Conservation (phyloP, 2,113 vertebrate species). For the Euleptes europaea region DNA sequence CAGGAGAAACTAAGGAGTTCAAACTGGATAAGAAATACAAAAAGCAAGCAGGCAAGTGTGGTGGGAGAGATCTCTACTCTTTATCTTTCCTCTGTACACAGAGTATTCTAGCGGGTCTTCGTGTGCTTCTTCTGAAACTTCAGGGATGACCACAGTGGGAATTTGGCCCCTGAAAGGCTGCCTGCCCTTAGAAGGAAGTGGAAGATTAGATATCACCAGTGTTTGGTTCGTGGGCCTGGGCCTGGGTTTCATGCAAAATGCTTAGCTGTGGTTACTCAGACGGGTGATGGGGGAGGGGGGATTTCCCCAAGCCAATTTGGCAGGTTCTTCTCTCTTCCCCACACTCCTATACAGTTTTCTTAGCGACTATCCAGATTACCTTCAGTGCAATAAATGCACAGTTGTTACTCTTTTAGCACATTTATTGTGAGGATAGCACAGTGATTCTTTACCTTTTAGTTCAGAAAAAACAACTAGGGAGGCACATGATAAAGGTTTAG, state of each 20-base stretch:
- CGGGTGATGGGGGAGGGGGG: not conserved
- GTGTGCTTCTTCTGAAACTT: not conserved
- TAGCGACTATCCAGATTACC: not conserved
- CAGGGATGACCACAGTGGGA: not conserved
- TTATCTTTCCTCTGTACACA: not conserved
- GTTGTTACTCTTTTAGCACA: not conserved
- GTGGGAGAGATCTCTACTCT: not conserved
- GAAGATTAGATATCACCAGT: not conserved
- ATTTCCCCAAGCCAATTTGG: not conserved
- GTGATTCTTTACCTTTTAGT: too few species aligned
- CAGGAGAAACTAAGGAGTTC: conserved; percentile 72
- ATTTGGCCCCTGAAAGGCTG: not conserved
- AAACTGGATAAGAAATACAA: conserved; percentile 63
- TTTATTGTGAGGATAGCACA: not conserved
- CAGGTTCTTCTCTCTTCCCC: not conserved
- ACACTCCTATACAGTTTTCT: not conserved
- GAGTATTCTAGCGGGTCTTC: not conserved
- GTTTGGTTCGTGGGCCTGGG: too few species aligned
- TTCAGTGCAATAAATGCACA: not conserved
- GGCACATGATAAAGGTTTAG: too few species aligned
- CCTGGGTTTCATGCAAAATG: not conserved
- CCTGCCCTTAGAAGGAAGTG: not conserved
- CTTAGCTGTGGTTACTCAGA: not conserved
- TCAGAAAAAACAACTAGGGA: too few species aligned
- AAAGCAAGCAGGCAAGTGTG: conserved; percentile 61